Evolutionary conservation across 2,888 invertebrate species (phyloP).

Genomic region (Pharmacophagus antenor): DNA sequence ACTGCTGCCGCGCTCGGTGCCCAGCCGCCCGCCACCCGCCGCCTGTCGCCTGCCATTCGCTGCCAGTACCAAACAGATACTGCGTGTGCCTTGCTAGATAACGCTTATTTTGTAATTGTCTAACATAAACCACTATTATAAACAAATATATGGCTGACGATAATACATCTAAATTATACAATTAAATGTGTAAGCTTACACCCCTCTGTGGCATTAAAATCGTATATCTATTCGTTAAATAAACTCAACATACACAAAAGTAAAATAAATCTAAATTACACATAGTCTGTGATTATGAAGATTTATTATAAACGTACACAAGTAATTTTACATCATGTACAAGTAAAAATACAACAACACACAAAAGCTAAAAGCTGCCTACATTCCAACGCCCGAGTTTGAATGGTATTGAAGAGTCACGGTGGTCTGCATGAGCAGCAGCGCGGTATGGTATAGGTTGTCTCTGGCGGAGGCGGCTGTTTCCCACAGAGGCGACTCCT

Average conservation of each 20-base stretch:
- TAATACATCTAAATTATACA: neutral
- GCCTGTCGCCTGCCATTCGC: conserved; percentile 2
- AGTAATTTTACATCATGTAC: neutral
- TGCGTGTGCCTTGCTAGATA: neutral
- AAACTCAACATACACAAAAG: neutral
- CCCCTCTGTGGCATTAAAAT: neutral
- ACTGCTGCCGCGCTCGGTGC: conserved; percentile 41
- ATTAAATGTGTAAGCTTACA: too few relatives aligned
- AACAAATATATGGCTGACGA: neutral
- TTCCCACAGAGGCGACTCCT: conserved; percentile 80
- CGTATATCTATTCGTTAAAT: neutral
- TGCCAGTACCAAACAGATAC: conserved; percentile 4
- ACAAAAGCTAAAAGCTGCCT: conserved; percentile 13
- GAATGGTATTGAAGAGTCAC: conserved; percentile 36
- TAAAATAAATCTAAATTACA: neutral
- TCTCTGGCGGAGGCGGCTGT: conserved; percentile 68
- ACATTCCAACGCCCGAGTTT: conserved; percentile 21
- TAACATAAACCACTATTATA: neutral
- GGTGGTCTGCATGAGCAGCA: conserved; percentile 43
- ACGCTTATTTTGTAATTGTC: neutral
- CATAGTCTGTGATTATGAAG: neutral
- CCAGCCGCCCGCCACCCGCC: conserved; percentile 30
- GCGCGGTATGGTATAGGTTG: conserved; percentile 58
- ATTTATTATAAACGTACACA: neutral
- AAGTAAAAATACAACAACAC: neutral